These are phyloP conservation scores for Noctua janthe DNA, from an alignment of 2,888 invertebrate species.

Conservation along the genomic window DNA sequence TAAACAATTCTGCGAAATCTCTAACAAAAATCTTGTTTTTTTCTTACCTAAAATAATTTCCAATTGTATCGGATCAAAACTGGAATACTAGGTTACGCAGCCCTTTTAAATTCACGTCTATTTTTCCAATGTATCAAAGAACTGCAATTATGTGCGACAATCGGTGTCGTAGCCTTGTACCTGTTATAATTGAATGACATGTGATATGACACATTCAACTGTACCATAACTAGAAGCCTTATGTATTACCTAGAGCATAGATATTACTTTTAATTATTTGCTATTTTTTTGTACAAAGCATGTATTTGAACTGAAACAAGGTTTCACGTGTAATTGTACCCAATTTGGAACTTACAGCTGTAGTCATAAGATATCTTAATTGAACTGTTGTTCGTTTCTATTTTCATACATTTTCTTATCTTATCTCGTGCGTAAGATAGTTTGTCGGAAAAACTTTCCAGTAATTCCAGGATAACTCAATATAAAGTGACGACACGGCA, in stretches of 20 bases:
- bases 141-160: slow-evolving; percentile 51
- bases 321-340: background rate
- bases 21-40: background rate
- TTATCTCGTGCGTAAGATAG: background rate
- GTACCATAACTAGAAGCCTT: slow-evolving; percentile 44
- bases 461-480: background rate
- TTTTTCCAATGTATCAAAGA: slow-evolving; percentile 43
- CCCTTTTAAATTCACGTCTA: slow-evolving; percentile 27
- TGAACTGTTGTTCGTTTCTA: background rate
- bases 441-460: background rate
- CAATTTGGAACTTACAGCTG: background rate
- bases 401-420: background rate
- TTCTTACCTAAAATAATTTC: background rate
- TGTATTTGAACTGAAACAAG: background rate
- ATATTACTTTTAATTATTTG: slow-evolving; percentile 6
- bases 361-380: background rate
- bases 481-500: background rate
- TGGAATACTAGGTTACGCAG: background rate
- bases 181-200: slow-evolving; percentile 57
- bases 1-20: background rate
- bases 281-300: background rate
- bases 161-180: slow-evolving; percentile 65
- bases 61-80: background rate
- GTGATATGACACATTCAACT: slow-evolving; percentile 58
- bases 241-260: slow-evolving; percentile 26